These are phyloP conservation scores for Athripsodes cinereus DNA, from an alignment of 2,888 invertebrate genomes.

Conservation along the genomic window DNA sequence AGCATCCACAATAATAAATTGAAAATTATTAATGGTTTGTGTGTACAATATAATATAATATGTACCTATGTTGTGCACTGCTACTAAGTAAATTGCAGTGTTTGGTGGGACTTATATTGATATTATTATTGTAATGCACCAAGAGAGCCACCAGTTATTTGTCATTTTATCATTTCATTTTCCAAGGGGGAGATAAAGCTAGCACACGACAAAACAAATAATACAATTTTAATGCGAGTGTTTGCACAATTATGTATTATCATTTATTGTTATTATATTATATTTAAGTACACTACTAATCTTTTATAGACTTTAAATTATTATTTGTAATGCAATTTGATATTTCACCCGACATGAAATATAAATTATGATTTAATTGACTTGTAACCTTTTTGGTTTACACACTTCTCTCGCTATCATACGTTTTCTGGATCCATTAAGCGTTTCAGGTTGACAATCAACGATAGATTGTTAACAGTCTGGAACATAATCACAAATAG, in stretches of 20 bases:
- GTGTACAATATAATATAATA: no score
- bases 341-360: neutral
- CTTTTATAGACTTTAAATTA: no score
- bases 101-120: neutral
- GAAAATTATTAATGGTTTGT: slow-evolving; percentile 1
- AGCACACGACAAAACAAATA: neutral
- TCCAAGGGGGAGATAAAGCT: neutral
- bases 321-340: no score
- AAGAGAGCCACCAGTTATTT: neutral
- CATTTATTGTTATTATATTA: neutral
- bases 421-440: no score
- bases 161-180: neutral
- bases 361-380: neutral
- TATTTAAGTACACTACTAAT: no score
- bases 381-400: neutral
- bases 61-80: no score
- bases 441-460: no score
- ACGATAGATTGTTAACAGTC: no score
- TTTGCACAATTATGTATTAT: neutral
- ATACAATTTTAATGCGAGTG: neutral
- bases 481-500: no score
- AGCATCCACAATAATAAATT: neutral
- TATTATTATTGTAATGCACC: no score
- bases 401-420: no score
- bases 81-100: neutral